These are phyloP conservation scores for Girardinus metallicus DNA, from an alignment of 2,797 vertebrate species.

Conservation along the genomic window DNA sequence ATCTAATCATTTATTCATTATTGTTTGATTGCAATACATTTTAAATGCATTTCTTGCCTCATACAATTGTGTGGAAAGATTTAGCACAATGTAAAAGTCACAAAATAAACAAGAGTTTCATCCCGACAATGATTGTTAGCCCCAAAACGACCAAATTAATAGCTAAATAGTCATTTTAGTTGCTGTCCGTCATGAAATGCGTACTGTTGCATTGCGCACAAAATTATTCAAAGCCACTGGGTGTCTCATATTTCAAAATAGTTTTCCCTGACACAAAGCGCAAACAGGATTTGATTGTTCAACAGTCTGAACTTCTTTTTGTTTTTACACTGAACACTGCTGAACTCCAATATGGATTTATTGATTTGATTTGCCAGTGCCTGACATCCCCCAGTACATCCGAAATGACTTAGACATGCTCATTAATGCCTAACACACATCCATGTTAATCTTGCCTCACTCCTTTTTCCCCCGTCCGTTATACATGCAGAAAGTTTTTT, in stretches of 20 bases:
- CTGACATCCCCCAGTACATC: not conserved
- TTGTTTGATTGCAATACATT: conserved; percentile 1
- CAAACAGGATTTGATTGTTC: not conserved
- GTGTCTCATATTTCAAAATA: not conserved
- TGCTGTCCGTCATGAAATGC: not conserved
- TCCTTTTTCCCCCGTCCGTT: not conserved
- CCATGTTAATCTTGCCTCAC: not conserved
- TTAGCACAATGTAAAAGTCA: conserved; percentile 13
- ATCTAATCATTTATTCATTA: conserved; percentile 31
- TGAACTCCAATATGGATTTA: not conserved
- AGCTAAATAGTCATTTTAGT: not conserved
- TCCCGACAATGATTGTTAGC: not conserved
- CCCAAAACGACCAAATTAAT: not conserved
- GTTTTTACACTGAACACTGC: not conserved
- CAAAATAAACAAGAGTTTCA: not conserved
- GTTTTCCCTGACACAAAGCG: not conserved
- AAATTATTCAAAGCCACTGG: not conserved
- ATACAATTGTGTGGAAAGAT: conserved; percentile 9
- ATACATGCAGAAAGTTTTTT: not conserved
- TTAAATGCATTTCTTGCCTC: conserved; percentile 31
- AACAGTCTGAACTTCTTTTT: not conserved
- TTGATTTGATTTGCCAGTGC: not conserved
- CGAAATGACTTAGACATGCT: not conserved
- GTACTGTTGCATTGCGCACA: not conserved
- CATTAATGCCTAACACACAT: not conserved